Evolutionary conservation across 92 coral and sea anemone genomes (phyloP).

Genomic region (Pocillopora meandrina): DNA sequence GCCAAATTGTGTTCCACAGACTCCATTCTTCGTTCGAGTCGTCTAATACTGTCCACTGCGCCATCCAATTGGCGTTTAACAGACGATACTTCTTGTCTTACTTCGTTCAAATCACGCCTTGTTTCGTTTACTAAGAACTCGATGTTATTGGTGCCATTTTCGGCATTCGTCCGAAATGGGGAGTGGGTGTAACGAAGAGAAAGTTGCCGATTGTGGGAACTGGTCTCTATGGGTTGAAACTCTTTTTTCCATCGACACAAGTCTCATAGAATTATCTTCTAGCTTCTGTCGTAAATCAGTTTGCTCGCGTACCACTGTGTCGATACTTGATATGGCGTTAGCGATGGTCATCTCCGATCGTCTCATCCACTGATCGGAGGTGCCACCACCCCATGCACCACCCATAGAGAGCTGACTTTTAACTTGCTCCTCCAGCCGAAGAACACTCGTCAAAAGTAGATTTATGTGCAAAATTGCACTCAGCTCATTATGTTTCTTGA

Average conservation of each 20-base stretch:
- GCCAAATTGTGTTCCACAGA: slow-evolving; percentile 17
- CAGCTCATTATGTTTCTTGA: slow-evolving; percentile 28
- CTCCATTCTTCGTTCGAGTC: slow-evolving; percentile 22
- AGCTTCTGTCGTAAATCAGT: slow-evolving; percentile 32
- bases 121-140: slow-evolving; percentile 21
- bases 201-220: too few species aligned
- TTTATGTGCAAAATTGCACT: slow-evolving; percentile 19
- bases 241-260: slow-evolving; percentile 17
- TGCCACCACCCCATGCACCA: slow-evolving; percentile 22
- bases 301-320: slow-evolving; percentile 24
- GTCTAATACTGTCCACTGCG: background rate
- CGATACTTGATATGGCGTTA: slow-evolving; percentile 35
- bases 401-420: background rate
- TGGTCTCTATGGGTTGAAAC: background rate
- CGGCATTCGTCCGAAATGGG: slow-evolving; percentile 21
- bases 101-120: background rate
- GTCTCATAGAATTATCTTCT: background rate
- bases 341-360: slow-evolving; percentile 18
- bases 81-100: slow-evolving; percentile 5
- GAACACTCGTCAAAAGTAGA: slow-evolving; percentile 18
- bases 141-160: slow-evolving; percentile 8
- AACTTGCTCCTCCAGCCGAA: slow-evolving; percentile 37
- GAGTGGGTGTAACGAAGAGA: background rate
- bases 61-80: too few species aligned
- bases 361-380: slow-evolving; percentile 19